These are phyloP conservation scores for Phyllotreta cruciferae DNA, from an alignment of 2,888 invertebrate genomes.

Conservation along the genomic window DNA sequence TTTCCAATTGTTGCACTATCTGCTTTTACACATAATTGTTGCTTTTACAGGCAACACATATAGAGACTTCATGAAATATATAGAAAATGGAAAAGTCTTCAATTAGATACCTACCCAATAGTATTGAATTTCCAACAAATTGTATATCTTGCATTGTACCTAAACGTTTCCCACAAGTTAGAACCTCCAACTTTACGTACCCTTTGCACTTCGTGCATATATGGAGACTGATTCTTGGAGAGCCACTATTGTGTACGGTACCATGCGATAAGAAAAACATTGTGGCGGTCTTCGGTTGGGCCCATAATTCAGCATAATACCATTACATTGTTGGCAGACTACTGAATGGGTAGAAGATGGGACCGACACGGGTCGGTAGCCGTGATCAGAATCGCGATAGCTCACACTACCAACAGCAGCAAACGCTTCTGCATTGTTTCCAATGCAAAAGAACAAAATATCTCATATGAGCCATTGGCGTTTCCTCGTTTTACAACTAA, in stretches of 20 bases:
- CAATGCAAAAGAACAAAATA: slow-evolving; percentile 36
- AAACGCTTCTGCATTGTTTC: slow-evolving; percentile 44
- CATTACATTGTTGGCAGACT: slow-evolving; percentile 55
- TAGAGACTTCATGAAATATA: too few relatives aligned
- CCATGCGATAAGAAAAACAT: slow-evolving; percentile 41
- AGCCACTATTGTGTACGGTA: slow-evolving; percentile 21
- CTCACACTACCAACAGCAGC: slow-evolving; percentile 53
- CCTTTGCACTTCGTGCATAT: slow-evolving; percentile 21
- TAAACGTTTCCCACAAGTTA: slow-evolving; percentile 6
- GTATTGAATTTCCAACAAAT: too few relatives aligned
- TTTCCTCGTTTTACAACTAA: slow-evolving; percentile 32
- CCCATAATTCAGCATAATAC: slow-evolving; percentile 55
- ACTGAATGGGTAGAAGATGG: slow-evolving; percentile 54
- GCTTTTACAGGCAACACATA: too few relatives aligned
- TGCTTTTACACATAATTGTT: too few relatives aligned
- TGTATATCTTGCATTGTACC: not conserved
- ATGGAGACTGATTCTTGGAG: slow-evolving; percentile 13
- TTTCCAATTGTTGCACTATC: too few relatives aligned
- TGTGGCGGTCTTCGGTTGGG: slow-evolving; percentile 45
- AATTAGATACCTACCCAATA: too few relatives aligned
- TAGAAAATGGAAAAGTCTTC: too few relatives aligned
- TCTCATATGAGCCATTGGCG: slow-evolving; percentile 34
- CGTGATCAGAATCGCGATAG: slow-evolving; percentile 54
- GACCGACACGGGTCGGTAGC: slow-evolving; percentile 54
- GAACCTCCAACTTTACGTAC: slow-evolving; percentile 7